Base-by-base conservation (phyloP, 2,888 invertebrate species). In the Strigamia transsilvanica region DNA sequence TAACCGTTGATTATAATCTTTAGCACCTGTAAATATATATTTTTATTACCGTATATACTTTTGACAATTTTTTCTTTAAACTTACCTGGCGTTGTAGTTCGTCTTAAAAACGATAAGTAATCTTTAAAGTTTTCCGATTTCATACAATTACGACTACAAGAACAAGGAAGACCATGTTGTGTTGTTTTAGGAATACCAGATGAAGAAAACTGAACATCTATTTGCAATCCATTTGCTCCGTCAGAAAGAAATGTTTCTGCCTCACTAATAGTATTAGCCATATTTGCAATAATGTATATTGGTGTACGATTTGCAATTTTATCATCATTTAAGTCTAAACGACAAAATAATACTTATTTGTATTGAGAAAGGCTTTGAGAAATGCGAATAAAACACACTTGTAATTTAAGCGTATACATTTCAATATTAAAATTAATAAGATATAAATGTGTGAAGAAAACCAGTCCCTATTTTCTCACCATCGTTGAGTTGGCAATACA, bases 161-260 rank as follows among this genome's bases (percentile, higher is more conserved):
- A 34, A 23, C 81, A 81, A 66, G 81, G 81, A 32, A 66, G n/a
- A 5, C 81, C 81, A 38, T 81, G 81, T 10, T 66, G 34, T 15
- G 81, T 81, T 27, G 34, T n/a, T 32, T 34, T 66, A 13, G 81
- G 66, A 32, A 34, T 32, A 7, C 81, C 81, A n/a, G 51, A 15
- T 32, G 46, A 12, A 15, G 81, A 42, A 46, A 81, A 81, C 34
- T 81, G 61, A 15, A 81, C 38, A 15, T 81, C 81, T 7, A 81
- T 81, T 34, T 61, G 61, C 10, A 81, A 61, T 34, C 66, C 81
- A 66, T 81, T 81, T 15, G 81, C 81, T 18, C 81, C 81, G 13
- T 79, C 79, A 3, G 41, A n/a, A 21, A 79, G 32, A 79, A 79
- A 79, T 13, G 41, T 38, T 23, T 79, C 79, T 15, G 42, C 79